Conservation (phyloP, 2,888 invertebrate species). For the Gerris lacustris region DNA sequence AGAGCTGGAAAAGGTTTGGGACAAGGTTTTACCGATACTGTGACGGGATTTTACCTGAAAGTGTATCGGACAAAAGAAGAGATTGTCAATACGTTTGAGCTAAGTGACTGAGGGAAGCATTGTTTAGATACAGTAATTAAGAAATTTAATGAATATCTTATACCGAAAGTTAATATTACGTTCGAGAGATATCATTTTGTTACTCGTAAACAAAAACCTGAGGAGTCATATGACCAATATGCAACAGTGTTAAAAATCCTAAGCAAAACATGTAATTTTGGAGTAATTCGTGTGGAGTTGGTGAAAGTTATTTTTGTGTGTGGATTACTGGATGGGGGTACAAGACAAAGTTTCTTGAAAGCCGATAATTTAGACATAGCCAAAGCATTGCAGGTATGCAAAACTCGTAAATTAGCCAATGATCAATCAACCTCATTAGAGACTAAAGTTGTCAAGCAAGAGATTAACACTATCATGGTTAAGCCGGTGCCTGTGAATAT, state of each 20-base stretch:
- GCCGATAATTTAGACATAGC: neutral
- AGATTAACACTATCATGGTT: too few species aligned
- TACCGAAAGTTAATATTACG: slow-evolving; percentile 28
- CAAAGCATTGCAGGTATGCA: neutral
- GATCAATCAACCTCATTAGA: neutral
- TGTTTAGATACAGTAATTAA: too few species aligned
- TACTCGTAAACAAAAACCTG: slow-evolving; percentile 25
- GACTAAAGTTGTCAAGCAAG: too few species aligned
- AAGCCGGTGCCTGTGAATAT: neutral
- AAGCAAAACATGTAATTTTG: neutral
- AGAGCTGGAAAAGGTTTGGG: neutral
- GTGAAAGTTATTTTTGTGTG: slow-evolving; percentile 16
- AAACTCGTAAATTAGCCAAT: neutral
- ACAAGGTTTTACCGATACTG: neutral
- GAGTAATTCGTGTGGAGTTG: slow-evolving; percentile 1
- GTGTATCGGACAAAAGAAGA: slow-evolving; percentile 13
- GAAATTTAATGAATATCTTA: slow-evolving; percentile 28
- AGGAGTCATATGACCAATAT: too few species aligned
- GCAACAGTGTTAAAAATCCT: slow-evolving; percentile 19
- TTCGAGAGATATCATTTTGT: slow-evolving; percentile 29
- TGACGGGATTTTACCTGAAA: neutral
- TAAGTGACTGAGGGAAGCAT: slow-evolving; percentile 19
- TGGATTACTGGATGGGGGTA: slow-evolving; percentile 9
- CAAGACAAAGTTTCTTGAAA: slow-evolving; percentile 3
- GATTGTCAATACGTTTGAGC: slow-evolving; percentile 24